Conservation (phyloP, 2,113 vertebrate genomes). For the Apteryx mantelli region DNA sequence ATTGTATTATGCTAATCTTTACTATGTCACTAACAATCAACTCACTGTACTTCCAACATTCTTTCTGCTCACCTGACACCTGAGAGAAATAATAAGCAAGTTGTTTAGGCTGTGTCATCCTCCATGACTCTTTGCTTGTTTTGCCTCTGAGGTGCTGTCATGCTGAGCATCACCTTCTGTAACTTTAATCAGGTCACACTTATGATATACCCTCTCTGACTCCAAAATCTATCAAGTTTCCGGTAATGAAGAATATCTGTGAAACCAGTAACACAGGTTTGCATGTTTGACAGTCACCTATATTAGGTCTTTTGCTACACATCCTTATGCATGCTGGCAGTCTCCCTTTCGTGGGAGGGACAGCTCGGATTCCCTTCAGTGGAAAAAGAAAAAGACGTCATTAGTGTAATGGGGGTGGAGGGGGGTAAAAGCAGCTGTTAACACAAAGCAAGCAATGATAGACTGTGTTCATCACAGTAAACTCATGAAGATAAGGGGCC, state of each 20-base stretch:
- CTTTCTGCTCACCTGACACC: background rate
- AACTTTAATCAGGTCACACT: background rate
- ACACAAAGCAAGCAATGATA: background rate
- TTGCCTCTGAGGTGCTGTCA: background rate
- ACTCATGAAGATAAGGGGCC: background rate
- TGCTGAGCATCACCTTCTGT: background rate
- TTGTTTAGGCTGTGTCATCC: background rate
- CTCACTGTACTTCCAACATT: background rate
- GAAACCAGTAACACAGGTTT: background rate
- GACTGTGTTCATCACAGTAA: background rate
- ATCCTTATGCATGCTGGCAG: background rate
- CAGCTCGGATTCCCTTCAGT: background rate
- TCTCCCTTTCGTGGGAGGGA: background rate
- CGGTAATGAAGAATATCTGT: background rate
- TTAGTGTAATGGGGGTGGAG: background rate
- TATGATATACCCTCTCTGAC: background rate
- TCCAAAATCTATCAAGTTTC: background rate
- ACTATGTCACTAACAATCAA: background rate
- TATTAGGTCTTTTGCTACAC: background rate
- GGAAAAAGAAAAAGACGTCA: rapidly evolving
- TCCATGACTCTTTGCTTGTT: background rate
- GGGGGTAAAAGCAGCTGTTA: background rate
- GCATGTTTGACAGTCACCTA: background rate
- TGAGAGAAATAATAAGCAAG: background rate
- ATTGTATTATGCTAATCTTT: background rate